Percentiles rank a stretch among this genome's conserved stretches.
Conservation (phyloP, 92 coral and sea anemone species). For the Zoanthus sociatus region DNA sequence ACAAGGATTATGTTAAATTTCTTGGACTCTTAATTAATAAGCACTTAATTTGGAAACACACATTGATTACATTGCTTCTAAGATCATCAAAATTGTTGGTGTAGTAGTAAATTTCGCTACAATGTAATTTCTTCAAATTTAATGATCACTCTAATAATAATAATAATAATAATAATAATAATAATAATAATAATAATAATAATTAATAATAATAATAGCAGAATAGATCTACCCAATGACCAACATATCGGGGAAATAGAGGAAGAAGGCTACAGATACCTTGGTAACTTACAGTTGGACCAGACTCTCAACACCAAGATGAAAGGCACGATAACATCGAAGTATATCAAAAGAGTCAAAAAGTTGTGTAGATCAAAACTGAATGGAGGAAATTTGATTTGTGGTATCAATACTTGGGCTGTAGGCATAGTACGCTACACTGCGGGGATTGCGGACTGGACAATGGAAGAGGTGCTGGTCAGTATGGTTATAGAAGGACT, state of each 20-base stretch:
- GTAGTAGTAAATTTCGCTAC: too few species aligned
- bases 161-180: too few species aligned
- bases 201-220: too few species aligned
- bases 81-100: too few species aligned
- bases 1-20: too few species aligned
- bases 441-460: neutral
- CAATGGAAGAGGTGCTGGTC: conserved; percentile 10
- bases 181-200: too few species aligned
- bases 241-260: neutral
- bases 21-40: too few species aligned
- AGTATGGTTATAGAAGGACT: too few species aligned
- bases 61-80: too few species aligned
- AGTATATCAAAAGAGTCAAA: neutral
- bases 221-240: neutral
- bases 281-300: neutral
- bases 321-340: neutral
- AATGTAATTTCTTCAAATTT: too few species aligned
- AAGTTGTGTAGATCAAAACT: conserved; percentile 30
- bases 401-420: conserved; percentile 36
- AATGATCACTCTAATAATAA: too few species aligned
- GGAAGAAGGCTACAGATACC: neutral
- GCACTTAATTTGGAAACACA: too few species aligned
- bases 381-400: conserved; percentile 21
- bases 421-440: conserved; percentile 38
- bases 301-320: neutral